phyloP scores from a whole-genome alignment of 1,140 invertebrate species.

The Aporrectodea caliginosa region DNA sequence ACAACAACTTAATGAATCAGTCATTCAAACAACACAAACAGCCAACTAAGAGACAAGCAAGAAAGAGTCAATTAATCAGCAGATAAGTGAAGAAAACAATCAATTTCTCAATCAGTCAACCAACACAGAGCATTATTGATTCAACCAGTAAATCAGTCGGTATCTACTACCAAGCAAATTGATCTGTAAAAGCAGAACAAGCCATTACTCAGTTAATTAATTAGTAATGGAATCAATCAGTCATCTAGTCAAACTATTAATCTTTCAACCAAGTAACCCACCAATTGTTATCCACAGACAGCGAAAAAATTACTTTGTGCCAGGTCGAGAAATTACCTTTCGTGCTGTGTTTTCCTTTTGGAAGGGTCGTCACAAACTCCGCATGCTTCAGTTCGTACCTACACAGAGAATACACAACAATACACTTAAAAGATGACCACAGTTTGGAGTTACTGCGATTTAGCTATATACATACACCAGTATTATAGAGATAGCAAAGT shows the following conservation, averaged over 20 bases:
- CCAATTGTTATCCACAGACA: not conserved
- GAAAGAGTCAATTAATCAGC: not conserved
- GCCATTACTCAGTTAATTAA: too few relatives aligned
- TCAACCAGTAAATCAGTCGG: not conserved
- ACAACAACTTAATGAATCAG: conserved; percentile 9
- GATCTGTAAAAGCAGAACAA: too few relatives aligned
- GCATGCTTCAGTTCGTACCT: conserved; percentile 50
- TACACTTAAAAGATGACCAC: too few relatives aligned
- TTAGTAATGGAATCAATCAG: too few relatives aligned
- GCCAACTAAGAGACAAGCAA: not conserved
- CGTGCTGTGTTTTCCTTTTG: conserved; percentile 54
- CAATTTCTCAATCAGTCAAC: not conserved
- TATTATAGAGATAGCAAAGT: not conserved
- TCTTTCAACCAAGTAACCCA: not conserved
- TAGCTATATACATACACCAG: not conserved
- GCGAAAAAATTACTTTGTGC: not conserved
- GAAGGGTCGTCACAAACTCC: conserved; percentile 46
- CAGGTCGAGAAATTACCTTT: too few relatives aligned
- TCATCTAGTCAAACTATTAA: not conserved
- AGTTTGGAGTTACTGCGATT: not conserved
- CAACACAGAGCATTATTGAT: not conserved
- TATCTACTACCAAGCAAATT: not conserved
- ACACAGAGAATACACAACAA: too few relatives aligned
- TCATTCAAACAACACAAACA: not conserved
- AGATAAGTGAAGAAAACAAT: not conserved